Base-by-base conservation (phyloP, 2,113 vertebrate species). In the Prionailurus viverrinus region DNA sequence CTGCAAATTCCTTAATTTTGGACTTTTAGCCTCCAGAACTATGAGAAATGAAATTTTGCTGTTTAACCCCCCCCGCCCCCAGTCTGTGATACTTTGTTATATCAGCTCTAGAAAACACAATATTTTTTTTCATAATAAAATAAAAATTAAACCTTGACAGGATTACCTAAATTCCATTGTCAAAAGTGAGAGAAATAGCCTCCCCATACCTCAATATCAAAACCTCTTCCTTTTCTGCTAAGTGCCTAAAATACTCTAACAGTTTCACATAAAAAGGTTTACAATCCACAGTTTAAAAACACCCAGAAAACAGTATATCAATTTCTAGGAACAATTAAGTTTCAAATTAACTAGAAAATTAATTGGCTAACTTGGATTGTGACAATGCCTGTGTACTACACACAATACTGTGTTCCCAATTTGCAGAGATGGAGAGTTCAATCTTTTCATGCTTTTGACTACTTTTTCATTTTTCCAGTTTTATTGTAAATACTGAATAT, bases 281-380 rank as follows among this genome's bases (percentile, higher is more conserved):
- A 55, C 61, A 29, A 82, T 29, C 5, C 14, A 76, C 19, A 97
- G 16, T 68, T 92, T 89, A 36, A 73, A 93, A 74, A 94, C 53
- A 85, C 25, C 21, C 74, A 61, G 51, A 82, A 88, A 96, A 69
- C 7, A 82, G 36, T 79, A 29, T 29, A 90, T 93, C 41, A 84
- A 36, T 69, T 91, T 93, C 81, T 84, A 93, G 66, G 45, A 96
- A 95, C 25, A 88, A 74, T 65, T 87, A 79, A 82, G 18, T 91
- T 88, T 91, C 63, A 96, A 80, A 83, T 95, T 83, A 91, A 91
- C n/a, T 18, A 74, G 76, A 91, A 95, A 81, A 93, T 73, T 88
- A 93, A 93, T 53, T 79, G 29, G 11, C 27, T 95, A 23, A 27
- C 55, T 89, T 94, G 41, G 39, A 83, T 88, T 25, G 23, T 93